Evolutionary conservation across 2,888 invertebrate species (phyloP).

Genomic region (Drosophila multiciliata): DNA sequence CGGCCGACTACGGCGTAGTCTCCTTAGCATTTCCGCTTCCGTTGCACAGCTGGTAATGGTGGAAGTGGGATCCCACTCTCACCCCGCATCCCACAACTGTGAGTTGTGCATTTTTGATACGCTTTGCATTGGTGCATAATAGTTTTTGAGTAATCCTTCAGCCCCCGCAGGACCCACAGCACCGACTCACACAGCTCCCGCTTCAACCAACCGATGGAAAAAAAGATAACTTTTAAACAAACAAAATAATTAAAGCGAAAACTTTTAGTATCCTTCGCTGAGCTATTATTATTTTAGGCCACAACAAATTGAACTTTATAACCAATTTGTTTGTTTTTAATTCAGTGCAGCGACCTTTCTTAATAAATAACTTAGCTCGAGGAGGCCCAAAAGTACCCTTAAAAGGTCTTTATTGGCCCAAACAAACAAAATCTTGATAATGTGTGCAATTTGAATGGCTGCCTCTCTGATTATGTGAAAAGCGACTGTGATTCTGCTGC

Average conservation of each 20-base stretch:
- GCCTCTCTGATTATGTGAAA: slow-evolving; percentile 33
- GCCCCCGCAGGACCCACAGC: neutral
- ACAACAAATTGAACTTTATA: slow-evolving; percentile 63
- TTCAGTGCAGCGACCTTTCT: slow-evolving; percentile 47
- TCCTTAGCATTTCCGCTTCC: slow-evolving; percentile 62
- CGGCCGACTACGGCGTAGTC: slow-evolving; percentile 18
- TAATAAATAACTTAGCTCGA: slow-evolving; percentile 57
- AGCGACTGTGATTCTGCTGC: neutral
- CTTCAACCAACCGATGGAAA: neutral
- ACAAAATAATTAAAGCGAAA: slow-evolving; percentile 33
- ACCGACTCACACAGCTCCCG: neutral
- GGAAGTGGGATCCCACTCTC: neutral
- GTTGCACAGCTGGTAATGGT: slow-evolving; percentile 33
- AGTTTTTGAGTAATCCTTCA: slow-evolving; percentile 23
- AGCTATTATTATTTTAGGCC: slow-evolving; percentile 67
- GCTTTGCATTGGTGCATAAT: slow-evolving; percentile 19
- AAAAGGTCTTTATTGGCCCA: slow-evolving; percentile 45
- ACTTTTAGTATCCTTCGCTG: slow-evolving; percentile 27
- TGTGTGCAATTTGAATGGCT: slow-evolving; percentile 48
- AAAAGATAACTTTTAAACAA: slow-evolving; percentile 17
- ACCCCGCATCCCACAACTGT: neutral
- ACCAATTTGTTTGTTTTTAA: slow-evolving; percentile 72
- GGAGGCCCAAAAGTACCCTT: slow-evolving; percentile 5
- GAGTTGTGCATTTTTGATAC: slow-evolving; percentile 56
- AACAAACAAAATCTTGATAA: slow-evolving; percentile 47